Conservation (phyloP, 2,888 invertebrate genomes). For the Odontothrips loti region DNA sequence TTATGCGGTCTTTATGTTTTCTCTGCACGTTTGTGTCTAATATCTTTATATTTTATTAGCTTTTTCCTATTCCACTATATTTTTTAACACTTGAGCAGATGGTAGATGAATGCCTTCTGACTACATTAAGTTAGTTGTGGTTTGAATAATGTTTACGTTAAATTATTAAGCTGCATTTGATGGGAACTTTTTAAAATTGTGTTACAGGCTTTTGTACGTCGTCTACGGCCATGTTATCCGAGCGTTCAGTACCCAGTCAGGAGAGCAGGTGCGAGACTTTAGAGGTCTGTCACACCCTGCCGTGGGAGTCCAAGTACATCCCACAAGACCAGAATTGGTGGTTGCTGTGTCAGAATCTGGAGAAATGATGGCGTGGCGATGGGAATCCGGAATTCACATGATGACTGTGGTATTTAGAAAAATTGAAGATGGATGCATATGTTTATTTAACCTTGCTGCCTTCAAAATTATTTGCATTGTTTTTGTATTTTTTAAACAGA, state of each 20-base stretch:
- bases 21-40: constrained; percentile 28
- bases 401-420: constrained; percentile 48
- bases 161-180: too few species aligned
- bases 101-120: too few species aligned
- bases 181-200: too few species aligned
- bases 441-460: neutral
- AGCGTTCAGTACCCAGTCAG: constrained; percentile 61
- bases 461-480: neutral
- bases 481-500: neutral
- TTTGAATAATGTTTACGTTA: neutral
- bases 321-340: constrained; percentile 48
- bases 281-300: constrained; percentile 48
- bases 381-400: constrained; percentile 50
- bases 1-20: neutral
- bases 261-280: constrained; percentile 57
- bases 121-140: neutral
- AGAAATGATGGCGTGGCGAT: constrained; percentile 56
- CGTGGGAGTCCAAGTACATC: constrained; percentile 52
- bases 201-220: constrained; percentile 57
- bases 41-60: constrained; percentile 26
- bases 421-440: neutral
- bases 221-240: constrained; percentile 57
- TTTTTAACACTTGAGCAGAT: neutral
- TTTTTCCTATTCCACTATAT: neutral
- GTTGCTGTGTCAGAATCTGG: constrained; percentile 56